Evolutionary conservation across 2,797 vertebrate genomes (phyloP).

Genomic region (Arctocebus calabarensis): DNA sequence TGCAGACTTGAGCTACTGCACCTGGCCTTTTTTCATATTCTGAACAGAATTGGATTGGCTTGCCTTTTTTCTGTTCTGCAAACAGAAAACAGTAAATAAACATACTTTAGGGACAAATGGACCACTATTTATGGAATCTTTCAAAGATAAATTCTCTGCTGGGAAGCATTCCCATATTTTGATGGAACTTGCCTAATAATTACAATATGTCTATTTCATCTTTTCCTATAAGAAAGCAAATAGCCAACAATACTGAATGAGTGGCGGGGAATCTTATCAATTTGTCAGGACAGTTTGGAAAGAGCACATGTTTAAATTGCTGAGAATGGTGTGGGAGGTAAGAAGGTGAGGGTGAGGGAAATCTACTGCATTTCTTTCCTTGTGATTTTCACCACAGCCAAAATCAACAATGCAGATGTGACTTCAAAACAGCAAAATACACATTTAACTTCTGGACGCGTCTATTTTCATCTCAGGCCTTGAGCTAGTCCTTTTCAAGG

Average conservation of each 20-base stretch:
- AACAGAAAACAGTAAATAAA: neutral
- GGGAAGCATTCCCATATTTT: neutral
- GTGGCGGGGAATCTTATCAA: neutral
- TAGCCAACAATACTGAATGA: neutral
- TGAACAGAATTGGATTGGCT: neutral
- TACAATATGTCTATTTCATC: neutral
- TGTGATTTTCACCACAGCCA: neutral
- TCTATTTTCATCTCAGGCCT: neutral
- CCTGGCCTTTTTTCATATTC: neutral
- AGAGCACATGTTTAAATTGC: neutral
- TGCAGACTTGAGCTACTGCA: too few species aligned
- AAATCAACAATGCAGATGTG: neutral
- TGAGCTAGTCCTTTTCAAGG: neutral
- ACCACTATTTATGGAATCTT: neutral
- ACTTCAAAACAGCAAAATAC: neutral
- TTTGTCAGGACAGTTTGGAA: neutral
- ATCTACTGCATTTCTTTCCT: neutral
- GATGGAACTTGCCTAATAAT: neutral
- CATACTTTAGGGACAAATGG: neutral
- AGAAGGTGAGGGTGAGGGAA: rapidly evolving
- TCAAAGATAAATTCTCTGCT: neutral
- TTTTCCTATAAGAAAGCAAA: neutral
- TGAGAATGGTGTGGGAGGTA: neutral
- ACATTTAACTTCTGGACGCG: neutral
- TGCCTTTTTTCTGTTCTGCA: neutral